Evolutionary conservation across 2,113 vertebrate species (phyloP).

Genomic region (Neogobius melanostomus): DNA sequence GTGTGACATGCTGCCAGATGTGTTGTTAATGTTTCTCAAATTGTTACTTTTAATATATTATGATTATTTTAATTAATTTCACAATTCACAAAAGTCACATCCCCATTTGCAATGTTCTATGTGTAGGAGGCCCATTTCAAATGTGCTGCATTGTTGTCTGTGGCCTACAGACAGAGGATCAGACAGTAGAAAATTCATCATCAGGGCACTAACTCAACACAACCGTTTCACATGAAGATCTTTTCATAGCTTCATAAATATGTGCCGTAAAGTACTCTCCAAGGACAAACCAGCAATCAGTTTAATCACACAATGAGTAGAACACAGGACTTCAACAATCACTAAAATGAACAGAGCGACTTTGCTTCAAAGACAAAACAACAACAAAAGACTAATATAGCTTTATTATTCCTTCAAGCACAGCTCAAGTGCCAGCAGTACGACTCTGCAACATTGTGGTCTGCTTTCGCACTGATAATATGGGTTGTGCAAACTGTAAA

Average conservation of each 20-base stretch:
- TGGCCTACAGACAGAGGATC: neutral
- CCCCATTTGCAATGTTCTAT: neutral
- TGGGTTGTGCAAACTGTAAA: conserved; percentile 2
- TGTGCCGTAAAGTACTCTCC: conserved; percentile 9
- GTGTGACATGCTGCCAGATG: no score
- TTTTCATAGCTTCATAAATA: neutral
- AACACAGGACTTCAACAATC: neutral
- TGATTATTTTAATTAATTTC: no score
- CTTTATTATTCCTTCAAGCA: neutral
- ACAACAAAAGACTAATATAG: neutral
- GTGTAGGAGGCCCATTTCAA: neutral
- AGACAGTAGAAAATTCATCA: neutral
- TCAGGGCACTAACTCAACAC: neutral
- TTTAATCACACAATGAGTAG: conserved; percentile 13
- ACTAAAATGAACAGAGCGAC: neutral
- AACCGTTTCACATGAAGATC: neutral
- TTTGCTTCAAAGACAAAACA: neutral
- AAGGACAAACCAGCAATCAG: conserved; percentile 20
- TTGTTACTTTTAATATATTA: no score
- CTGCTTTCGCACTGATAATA: neutral
- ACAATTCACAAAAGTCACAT: neutral
- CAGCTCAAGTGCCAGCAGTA: neutral
- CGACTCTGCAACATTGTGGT: neutral
- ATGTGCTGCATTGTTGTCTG: neutral
- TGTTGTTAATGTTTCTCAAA: no score